phyloP scores from a whole-genome alignment of 2,113 vertebrate species.

The Dicrurus megarhynchus region DNA sequence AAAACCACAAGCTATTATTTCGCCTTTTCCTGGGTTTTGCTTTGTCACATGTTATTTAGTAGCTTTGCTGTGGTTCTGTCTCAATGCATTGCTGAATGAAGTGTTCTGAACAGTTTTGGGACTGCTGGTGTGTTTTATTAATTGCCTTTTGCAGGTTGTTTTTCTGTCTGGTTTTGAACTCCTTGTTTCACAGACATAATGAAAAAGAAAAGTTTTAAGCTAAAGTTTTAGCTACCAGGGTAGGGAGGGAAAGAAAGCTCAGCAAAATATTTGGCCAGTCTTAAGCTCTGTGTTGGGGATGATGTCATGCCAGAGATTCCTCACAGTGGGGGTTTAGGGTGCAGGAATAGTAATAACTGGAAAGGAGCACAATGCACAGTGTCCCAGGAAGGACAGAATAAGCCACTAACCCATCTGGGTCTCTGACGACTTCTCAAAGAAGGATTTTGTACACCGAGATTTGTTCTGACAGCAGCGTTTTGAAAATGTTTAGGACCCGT shows the following conservation, averaged over 20 bases:
- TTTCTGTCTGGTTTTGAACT: neutral
- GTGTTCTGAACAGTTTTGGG: neutral
- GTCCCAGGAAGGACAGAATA: constrained; percentile 12
- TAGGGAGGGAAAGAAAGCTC: neutral
- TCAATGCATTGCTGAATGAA: neutral
- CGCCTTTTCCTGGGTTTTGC: neutral
- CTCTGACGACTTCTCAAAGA: constrained; percentile 37
- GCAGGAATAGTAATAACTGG: neutral
- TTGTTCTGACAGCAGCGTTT: constrained; percentile 21
- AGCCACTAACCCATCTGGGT: neutral
- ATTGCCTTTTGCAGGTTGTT: neutral
- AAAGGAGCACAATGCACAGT: neutral
- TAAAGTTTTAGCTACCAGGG: neutral
- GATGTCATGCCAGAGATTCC: neutral
- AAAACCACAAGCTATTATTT: neutral
- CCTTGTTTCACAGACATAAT: neutral
- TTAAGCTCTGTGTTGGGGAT: neutral
- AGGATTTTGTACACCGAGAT: neutral
- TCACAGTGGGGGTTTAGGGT: neutral
- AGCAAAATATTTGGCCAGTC: neutral
- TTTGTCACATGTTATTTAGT: neutral
- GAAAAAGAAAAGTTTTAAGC: neutral
- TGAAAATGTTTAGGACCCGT: constrained; percentile 28
- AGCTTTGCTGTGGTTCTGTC: neutral
- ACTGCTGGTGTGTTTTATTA: neutral